Evolutionary conservation across 2,113 vertebrate species (phyloP), one percentile per base, ranked within the genome.

Genomic region (Euleptes europaea): DNA sequence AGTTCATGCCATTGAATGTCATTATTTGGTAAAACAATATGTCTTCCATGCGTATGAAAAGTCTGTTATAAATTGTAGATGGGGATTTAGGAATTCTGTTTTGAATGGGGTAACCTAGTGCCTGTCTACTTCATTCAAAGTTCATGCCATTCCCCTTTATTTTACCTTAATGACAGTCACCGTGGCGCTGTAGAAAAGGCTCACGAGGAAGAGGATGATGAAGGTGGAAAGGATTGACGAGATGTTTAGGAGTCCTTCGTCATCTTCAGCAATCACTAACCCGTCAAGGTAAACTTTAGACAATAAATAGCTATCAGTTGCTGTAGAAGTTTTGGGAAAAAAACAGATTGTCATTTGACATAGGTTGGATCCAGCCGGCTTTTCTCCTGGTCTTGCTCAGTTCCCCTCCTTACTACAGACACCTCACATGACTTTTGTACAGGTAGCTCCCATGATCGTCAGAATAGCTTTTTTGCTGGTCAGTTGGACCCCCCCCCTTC

Each of bases 201-300:
- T 97, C 84, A 98, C 92, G 87, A 98, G 95, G 94, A 98, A 98
- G 88, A 98, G 97, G 9, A 97, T 90, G 91, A 98, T 96, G 90
- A 98, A 96, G 11, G 97, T 96, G 84, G 97, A 6, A 0, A 96
- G 95, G 28, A 97, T 95, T 26, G 91, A 94, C 75, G 90, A 95
- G 88, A 97, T 85, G 86, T 89, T 93, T 79, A 95, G 95, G 2
- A 94, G 90, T 0, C 83, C 88, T 7, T 94, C 89, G 8, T 79
- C 51, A 4, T 85, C 84, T 1, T 72, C 76, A 1, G 8, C 9
- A 21, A 38, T 69, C 47, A 85, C 67, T 5, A 85, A 35, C 6
- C 23, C 76, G 35, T 79, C 84, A 72, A 85, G 3, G 69, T 79
- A 72, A 79, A 14, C 76, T 78, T 85, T 78, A 67, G 67, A 85